Base-by-base conservation (phyloP, 2,113 vertebrate species). In the Crotalus helleri region DNA sequence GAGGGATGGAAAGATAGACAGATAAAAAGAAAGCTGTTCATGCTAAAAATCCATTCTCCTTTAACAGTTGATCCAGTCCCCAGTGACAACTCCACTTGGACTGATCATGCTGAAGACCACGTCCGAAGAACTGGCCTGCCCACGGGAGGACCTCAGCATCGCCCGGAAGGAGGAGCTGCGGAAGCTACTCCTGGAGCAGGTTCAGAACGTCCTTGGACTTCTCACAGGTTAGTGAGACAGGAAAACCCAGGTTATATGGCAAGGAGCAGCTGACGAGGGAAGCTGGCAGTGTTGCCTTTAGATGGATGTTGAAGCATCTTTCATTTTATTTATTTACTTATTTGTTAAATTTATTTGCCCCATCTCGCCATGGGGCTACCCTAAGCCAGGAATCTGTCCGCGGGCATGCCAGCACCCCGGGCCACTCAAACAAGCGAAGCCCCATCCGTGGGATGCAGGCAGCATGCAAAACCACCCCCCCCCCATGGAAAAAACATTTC, bases 21-120 rank as follows among this genome's bases (percentile, higher is more conserved):
- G 54, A 33, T 10, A 9, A 90, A 51, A 23, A 81, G 4, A 7
- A 17, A 58, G 19, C 74, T 64, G 5, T 5, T 44, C 49, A 33
- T 86, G 23, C 89, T 95, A 49, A 94, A 58, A 95, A 46, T 90
- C 69, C 15, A 24, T 93, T 95, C 93, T 88, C 91, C 39, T 49
- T 57, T 44, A 91, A 53, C 97, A 99, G 99, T 96, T 99, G 96
- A 99, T 99, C 97, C 99, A 99, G 97, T 98, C 98, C 21, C 99
- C 99, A 7, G 97, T 98, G 93, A 98, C 99, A 91, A 98, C 98
- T n/a, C 97, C 98, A 1, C 96, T 99, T 58, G 99, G 99, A 1
- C 97, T 99, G 96, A 98, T 99, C 94, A 98, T 99, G 98, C 96
- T 99, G 95, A 99, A 99, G 96, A 99, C 99, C 44, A 99, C 99